Percentiles rank a stretch among this genome's conserved stretches.
These are phyloP conservation scores for Mantis religiosa DNA, from an alignment of 2,888 invertebrate species.

Conservation along the genomic window DNA sequence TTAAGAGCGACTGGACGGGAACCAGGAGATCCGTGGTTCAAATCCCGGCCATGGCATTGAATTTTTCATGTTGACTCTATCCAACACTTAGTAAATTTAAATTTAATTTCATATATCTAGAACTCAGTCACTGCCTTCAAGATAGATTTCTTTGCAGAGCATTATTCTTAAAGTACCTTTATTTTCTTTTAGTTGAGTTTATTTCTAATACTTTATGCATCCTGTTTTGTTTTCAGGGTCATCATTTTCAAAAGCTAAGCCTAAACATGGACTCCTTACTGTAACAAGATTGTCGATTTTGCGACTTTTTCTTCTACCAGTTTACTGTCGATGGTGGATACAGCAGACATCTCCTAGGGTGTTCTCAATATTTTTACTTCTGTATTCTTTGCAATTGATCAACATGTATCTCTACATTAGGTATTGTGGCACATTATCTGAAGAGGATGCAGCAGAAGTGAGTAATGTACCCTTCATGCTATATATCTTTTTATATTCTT, in stretches of 20 bases:
- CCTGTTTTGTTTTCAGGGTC: conserved; percentile 63
- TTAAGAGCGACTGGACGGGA: too few relatives aligned
- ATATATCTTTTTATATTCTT: too few relatives aligned
- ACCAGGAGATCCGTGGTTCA: too few relatives aligned
- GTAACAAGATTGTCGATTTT: conserved; percentile 79
- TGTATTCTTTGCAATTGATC: conserved; percentile 71
- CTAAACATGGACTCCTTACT: conserved; percentile 83
- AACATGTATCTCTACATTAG: conserved; percentile 56
- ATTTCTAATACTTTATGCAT: too few relatives aligned
- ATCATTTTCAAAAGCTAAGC: conserved; percentile 92
- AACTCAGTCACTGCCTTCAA: too few relatives aligned
- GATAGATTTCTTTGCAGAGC: too few relatives aligned
- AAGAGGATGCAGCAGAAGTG: conserved; percentile 46
- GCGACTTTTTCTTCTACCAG: conserved; percentile 77
- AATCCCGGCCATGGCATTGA: too few relatives aligned
- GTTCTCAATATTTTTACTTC: conserved; percentile 66
- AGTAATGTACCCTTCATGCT: conserved; percentile 36
- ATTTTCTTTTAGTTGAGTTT: too few relatives aligned
- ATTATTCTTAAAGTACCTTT: too few relatives aligned
- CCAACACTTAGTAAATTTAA: too few relatives aligned
- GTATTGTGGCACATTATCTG: conserved; percentile 29
- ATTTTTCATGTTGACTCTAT: too few relatives aligned
- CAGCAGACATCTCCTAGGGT: conserved; percentile 78
- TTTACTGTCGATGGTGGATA: conserved; percentile 85
- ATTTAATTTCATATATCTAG: too few relatives aligned